Evolutionary conservation across 2,888 invertebrate genomes (phyloP), one percentile per base, ranked within the genome.

Genomic region (Cyclophora punctaria): DNA sequence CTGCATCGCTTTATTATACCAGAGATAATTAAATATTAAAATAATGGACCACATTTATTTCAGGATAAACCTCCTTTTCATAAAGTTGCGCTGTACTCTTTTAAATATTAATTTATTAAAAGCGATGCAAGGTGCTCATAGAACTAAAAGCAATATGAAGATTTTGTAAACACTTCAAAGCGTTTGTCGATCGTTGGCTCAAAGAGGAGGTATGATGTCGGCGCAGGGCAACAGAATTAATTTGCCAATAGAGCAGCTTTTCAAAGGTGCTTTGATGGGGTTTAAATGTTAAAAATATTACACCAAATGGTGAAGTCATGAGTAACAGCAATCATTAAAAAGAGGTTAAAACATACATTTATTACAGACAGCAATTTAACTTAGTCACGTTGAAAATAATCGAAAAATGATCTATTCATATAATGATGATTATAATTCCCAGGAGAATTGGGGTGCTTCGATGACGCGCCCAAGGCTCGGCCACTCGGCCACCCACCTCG

Each of bases 401-500:
- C 64, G 68, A 67, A 69, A 66, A 69, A 62, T 50, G 57, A 60
- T 66, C 51, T 55, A 73, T 73, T 67, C 60, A 67, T 67, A 68
- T 63, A 69, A 75, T 72, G 71, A 71, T 75, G 69, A 78, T 77
- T 67, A 75, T 78, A 75, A 69, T 71, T 73, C 72, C 68, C 67
- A 66, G 62, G 68, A 62, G 62, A 62, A 60, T 64, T 61, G 63
- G 69, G 68, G 63, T 68, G 65, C 57, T 53, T 57, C 51, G 55
- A 51, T 55, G 63, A 50, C 53, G 60, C 60, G 71, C 70, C 67
- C 58, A 63, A 65, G 75, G 76, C 74, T 63, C 60, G 79, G 70
- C 79, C 81, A 80, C 81, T 63, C 60, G 79, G 70, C 79, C 81
- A 80, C 81, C 80, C 80, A 80, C 78, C 62, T 66, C 62, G 59